Evolutionary conservation across 2,888 invertebrate genomes (phyloP).

Genomic region (Didymodactylos carnosus): DNA sequence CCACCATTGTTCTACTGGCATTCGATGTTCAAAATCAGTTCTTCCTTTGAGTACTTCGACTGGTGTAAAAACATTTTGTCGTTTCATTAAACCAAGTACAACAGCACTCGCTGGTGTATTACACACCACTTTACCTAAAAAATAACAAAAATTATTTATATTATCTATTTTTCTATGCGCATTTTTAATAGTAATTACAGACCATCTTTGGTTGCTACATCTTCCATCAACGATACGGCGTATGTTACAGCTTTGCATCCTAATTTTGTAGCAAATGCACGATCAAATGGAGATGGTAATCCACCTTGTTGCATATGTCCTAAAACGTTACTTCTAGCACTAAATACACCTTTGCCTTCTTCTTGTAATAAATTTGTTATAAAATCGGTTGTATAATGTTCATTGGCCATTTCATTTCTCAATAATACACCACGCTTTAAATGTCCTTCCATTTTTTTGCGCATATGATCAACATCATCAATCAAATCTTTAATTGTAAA

Average conservation of each 20-base stretch:
- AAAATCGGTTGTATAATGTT: slow-evolving; percentile 88
- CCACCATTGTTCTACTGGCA: slow-evolving; percentile 54
- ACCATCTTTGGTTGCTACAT: neutral
- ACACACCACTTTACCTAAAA: neutral
- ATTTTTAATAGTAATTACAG: neutral
- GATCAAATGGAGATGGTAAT: slow-evolving; percentile 86
- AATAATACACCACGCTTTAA: slow-evolving; percentile 49
- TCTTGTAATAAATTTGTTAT: slow-evolving; percentile 80
- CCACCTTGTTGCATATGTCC: slow-evolving; percentile 97
- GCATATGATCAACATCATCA: slow-evolving; percentile 70
- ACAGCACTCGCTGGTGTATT: slow-evolving; percentile 19
- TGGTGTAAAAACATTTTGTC: slow-evolving; percentile 26
- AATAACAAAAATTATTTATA: neutral
- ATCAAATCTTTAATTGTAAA: slow-evolving; percentile 73
- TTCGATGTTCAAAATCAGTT: slow-evolving; percentile 29
- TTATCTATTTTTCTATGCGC: neutral
- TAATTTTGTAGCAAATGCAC: slow-evolving; percentile 48
- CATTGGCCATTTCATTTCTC: slow-evolving; percentile 84
- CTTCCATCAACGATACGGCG: slow-evolving; percentile 3
- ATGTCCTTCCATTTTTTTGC: slow-evolving; percentile 61
- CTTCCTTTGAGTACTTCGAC: slow-evolving; percentile 23
- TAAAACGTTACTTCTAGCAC: slow-evolving; percentile 75
- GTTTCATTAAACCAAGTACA: slow-evolving; percentile 30
- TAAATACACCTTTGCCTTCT: slow-evolving; percentile 71
- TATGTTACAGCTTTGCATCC: slow-evolving; percentile 74